Base-by-base conservation (phyloP, 2,888 invertebrate species). In the Hirtodrosophila alboralis region DNA sequence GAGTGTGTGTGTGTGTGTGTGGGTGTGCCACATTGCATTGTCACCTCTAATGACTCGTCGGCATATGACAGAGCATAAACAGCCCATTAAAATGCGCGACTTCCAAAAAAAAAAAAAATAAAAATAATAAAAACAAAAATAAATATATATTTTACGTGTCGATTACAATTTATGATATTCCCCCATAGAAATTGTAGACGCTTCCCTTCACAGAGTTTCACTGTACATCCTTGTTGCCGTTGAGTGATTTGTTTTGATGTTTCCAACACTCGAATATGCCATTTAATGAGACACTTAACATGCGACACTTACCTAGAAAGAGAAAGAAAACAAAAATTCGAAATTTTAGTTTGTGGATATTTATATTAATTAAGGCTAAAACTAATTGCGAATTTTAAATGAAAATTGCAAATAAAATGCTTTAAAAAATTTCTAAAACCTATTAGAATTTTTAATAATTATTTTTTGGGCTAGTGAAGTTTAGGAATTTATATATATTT, bases 31-130 rank as follows among this genome's bases (percentile, higher is more conserved):
- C 71, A 78, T 78, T 75, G 85, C 68, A 83, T 85, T 79, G 85
- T 75, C 79, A 79, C 79, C 84, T 83, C 69, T 75, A 79, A 79
- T 79, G 79, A 85, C 79, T 75, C 65, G 76, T 33, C 76, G 59
- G 54, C 75, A 49, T 52, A 60, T 61, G 72, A 67, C 61, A 47
- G 36, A 57, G 69, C 85, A 79, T 84, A 85, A 79, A 85, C 85
- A 79, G 79, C 49, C 85, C 68, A 85, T 79, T 75, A 83, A 79
- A 78, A 71, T 51, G 33, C 62, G 66, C 62, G 76, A 54, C 71
- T 52, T 41, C 38, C 47, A 28, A 38, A 40, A 27, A 36, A 34
- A 23, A 49, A 59, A 54, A n/a, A n/a, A n/a, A n/a, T n/a, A n/a
- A n/a, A n/a, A n/a, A n/a, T n/a, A n/a, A n/a, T n/a, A n/a, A n/a